Conservation (phyloP, 2,113 vertebrate genomes). For the Takifugu flavidus region DNA sequence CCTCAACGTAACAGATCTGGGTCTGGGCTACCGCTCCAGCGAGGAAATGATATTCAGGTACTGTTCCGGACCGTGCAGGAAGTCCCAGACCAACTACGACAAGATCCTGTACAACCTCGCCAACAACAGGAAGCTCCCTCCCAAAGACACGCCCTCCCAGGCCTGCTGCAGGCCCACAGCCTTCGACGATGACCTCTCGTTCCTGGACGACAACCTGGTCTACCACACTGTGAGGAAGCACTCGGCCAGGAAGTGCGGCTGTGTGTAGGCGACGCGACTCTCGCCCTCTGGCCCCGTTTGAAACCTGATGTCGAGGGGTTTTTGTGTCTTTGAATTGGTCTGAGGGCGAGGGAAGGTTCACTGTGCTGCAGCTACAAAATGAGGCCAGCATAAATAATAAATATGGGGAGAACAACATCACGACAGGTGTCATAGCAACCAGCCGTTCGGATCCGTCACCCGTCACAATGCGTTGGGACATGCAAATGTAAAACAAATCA, state of each 20-base stretch:
- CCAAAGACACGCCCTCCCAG: slow-evolving; percentile 77
- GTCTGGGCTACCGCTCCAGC: slow-evolving; percentile 88
- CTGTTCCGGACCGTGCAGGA: slow-evolving; percentile 91
- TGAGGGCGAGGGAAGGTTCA: background rate
- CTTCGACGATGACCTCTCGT: slow-evolving; percentile 90
- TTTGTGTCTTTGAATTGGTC: background rate
- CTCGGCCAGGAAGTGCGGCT: slow-evolving; percentile 93
- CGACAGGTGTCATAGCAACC: background rate
- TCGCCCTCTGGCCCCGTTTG: slow-evolving; percentile 1
- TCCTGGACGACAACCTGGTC: slow-evolving; percentile 88
- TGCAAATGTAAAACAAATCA: slow-evolving; percentile 16
- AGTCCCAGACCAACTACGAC: slow-evolving; percentile 88
- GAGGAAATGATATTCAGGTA: slow-evolving; percentile 93
- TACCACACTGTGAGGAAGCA: slow-evolving; percentile 93
- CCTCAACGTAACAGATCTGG: slow-evolving; percentile 91
- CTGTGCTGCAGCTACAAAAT: background rate
- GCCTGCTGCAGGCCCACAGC: slow-evolving; percentile 89
- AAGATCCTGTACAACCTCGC: slow-evolving; percentile 89
- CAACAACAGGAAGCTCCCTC: slow-evolving; percentile 79
- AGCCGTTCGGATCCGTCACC: background rate
- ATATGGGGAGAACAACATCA: background rate
- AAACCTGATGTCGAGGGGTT: slow-evolving; percentile 14
- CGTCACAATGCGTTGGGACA: too few species aligned
- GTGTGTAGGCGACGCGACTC: slow-evolving; percentile 71
- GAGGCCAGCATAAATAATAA: slow-evolving; percentile 8